Conservation (phyloP, 2,888 invertebrate species). For the Bruchidius siliquastri region DNA sequence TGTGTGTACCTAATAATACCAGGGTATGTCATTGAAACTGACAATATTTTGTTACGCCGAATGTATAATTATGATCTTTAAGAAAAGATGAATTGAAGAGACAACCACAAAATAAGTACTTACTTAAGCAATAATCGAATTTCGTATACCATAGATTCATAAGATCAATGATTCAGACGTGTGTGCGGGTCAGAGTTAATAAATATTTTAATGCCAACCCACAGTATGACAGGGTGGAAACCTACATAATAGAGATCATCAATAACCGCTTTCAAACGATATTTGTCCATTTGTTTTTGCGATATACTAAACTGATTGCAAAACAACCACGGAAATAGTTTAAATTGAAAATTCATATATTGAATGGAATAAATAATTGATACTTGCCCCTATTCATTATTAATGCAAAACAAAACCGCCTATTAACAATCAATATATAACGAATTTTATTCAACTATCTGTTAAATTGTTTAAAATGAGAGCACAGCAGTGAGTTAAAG, state of each 20-base stretch:
- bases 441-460: not conserved
- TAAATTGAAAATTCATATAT: not conserved
- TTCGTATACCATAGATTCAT: too few relatives aligned
- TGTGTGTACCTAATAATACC: too few relatives aligned
- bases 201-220: not conserved
- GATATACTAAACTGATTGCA: not conserved
- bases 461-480: not conserved
- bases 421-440: not conserved
- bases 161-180: too few relatives aligned
- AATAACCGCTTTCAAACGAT: not conserved
- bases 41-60: too few relatives aligned
- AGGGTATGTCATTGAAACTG: too few relatives aligned
- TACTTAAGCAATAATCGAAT: too few relatives aligned
- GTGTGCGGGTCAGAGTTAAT: not conserved
- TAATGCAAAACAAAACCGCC: not conserved
- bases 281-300: not conserved
- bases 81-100: too few relatives aligned
- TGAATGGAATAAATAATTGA: not conserved
- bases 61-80: too few relatives aligned
- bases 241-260: not conserved
- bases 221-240: not conserved
- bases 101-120: too few relatives aligned
- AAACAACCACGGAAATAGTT: not conserved
- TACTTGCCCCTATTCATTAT: not conserved
- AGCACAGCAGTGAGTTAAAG: not conserved